phyloP scores from a whole-genome alignment of 2,797 vertebrate species.

The Malurus leucopterus region DNA sequence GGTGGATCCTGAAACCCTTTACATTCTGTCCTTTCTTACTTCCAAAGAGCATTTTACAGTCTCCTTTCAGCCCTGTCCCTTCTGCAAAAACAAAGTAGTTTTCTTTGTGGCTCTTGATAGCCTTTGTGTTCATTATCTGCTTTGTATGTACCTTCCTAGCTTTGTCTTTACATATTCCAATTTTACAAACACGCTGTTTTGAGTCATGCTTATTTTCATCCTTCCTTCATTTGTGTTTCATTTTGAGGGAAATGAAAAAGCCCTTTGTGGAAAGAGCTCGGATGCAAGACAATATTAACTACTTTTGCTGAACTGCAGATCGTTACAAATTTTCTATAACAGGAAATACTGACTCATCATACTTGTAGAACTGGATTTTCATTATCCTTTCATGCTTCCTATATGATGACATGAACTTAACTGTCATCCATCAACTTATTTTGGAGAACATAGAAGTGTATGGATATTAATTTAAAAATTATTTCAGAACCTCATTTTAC shows the following conservation, averaged over 20 bases:
- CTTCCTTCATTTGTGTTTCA: neutral
- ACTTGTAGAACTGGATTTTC: neutral
- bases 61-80: neutral
- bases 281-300: neutral
- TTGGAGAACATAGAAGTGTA: neutral
- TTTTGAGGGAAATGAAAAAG: neutral
- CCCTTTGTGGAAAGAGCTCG: neutral
- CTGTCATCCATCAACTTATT: neutral
- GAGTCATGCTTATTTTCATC: neutral
- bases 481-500: neutral
- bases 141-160: neutral
- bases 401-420: neutral
- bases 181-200: neutral
- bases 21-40: neutral
- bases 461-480: neutral
- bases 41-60: neutral
- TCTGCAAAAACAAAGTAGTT: neutral
- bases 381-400: neutral
- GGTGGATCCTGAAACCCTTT: neutral
- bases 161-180: neutral
- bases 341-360: neutral
- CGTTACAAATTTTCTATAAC: neutral
- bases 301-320: neutral
- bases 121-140: neutral
- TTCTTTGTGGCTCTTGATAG: neutral